These are phyloP conservation scores for Phocoena sinus DNA, from an alignment of 2,113 vertebrate genomes.

Conservation along the genomic window DNA sequence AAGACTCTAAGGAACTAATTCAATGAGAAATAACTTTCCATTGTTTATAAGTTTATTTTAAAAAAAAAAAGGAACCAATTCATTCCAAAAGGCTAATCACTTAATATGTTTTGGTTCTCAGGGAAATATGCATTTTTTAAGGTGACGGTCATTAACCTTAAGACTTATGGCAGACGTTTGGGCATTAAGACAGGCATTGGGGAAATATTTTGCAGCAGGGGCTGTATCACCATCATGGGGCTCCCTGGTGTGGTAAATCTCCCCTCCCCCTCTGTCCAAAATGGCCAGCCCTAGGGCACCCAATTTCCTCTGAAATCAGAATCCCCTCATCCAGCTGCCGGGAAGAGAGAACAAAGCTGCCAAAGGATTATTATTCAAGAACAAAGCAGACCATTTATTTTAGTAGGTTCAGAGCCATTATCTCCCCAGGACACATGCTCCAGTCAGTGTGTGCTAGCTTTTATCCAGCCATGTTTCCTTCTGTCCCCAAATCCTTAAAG, in stretches of 20 bases:
- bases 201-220: not conserved
- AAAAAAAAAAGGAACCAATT: not conserved
- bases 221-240: not conserved
- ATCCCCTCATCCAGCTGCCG: constrained; percentile 9
- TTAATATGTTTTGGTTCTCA: not conserved
- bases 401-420: constrained; percentile 63
- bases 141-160: not conserved
- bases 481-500: constrained; percentile 60
- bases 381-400: constrained; percentile 59
- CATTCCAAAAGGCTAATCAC: not conserved
- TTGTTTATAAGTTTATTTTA: not conserved
- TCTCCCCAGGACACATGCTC: constrained; percentile 68
- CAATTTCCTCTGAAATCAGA: constrained; percentile 28
- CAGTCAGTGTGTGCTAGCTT: constrained; percentile 40
- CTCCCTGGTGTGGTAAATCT: not conserved
- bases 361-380: constrained; percentile 55
- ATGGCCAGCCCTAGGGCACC: not conserved
- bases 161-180: not conserved
- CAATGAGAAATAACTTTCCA: not conserved
- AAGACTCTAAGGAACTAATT: not conserved
- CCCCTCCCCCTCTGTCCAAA: not conserved
- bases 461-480: constrained; percentile 62
- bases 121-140: not conserved
- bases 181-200: not conserved
- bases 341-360: constrained; percentile 33